Percentiles rank a stretch among this genome's conserved stretches.
Conservation (phyloP, 2,797 vertebrate species). For the Enteromius anoplus region DNA sequence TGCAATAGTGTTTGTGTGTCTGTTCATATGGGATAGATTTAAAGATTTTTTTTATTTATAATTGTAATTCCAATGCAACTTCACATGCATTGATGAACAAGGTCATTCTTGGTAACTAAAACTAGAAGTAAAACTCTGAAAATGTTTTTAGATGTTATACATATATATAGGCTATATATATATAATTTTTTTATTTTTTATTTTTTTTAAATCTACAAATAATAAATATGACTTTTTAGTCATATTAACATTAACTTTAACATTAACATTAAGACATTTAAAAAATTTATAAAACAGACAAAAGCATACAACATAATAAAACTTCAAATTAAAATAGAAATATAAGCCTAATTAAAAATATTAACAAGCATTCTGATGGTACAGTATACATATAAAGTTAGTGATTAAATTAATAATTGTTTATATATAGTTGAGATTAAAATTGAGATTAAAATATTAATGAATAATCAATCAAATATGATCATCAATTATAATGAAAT, state of each 20-base stretch:
- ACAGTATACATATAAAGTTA: background rate
- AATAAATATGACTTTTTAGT: background rate
- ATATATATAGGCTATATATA: too few species aligned
- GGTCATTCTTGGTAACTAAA: background rate
- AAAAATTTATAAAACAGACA: background rate
- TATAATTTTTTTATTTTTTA: too few species aligned
- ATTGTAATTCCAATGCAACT: background rate
- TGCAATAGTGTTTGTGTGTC: constrained; percentile 38
- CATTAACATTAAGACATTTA: too few species aligned
- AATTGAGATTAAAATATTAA: background rate
- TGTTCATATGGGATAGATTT: background rate
- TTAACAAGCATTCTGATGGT: background rate
- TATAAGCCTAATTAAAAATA: background rate
- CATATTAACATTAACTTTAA: background rate
- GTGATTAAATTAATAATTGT: background rate
- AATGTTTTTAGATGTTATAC: background rate
- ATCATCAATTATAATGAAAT: background rate
- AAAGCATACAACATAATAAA: background rate
- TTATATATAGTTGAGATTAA: background rate
- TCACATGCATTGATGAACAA: background rate
- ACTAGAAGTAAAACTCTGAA: background rate
- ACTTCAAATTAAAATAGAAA: background rate
- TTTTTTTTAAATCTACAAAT: background rate
- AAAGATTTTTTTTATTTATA: too few species aligned
- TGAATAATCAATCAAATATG: background rate